These are phyloP conservation scores for Lepilemur septentrionalis DNA, from an alignment of 2,797 vertebrate genomes.

Conservation along the genomic window DNA sequence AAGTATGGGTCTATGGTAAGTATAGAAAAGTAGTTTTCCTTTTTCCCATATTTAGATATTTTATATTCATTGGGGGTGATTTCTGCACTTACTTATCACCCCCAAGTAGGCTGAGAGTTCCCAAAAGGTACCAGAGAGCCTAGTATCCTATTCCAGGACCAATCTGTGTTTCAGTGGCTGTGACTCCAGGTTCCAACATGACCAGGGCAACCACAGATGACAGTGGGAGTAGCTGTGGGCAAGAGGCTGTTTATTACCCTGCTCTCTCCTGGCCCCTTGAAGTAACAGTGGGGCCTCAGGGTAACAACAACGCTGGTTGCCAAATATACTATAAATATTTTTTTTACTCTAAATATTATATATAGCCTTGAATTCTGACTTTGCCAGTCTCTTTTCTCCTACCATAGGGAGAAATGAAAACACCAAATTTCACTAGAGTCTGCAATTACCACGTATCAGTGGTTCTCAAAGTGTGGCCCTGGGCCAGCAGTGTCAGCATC, in stretches of 20 bases:
- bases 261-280: neutral
- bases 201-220: neutral
- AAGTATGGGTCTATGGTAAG: conserved; percentile 98
- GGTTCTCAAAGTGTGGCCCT: neutral
- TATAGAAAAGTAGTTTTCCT: conserved; percentile 56
- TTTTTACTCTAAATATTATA: neutral
- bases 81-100: neutral
- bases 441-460: neutral
- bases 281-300: neutral
- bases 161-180: neutral
- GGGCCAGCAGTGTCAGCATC: neutral
- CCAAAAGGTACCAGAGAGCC: neutral
- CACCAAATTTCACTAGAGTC: neutral
- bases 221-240: neutral
- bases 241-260: neutral
- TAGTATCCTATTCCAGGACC: neutral
- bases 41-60: neutral
- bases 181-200: neutral
- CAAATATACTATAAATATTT: neutral
- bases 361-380: neutral
- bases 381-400: neutral
- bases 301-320: neutral
- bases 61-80: neutral
- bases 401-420: neutral
- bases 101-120: neutral